Base-by-base conservation (phyloP, 2,888 invertebrate species). In the Pterostichus niger region DNA sequence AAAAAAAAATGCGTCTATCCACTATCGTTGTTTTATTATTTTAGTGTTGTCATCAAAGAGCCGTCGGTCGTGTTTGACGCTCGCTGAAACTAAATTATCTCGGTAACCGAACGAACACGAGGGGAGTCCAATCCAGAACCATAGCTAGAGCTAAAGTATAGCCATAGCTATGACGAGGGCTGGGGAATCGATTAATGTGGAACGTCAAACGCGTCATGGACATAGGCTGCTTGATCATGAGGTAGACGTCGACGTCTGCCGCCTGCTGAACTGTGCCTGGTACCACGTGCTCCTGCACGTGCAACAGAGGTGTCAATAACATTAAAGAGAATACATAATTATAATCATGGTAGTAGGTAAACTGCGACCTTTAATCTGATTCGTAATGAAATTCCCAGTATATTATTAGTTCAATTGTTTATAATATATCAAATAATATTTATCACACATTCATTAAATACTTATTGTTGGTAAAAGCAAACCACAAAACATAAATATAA, bases 41-140 rank as follows among this genome's bases (percentile, higher is more conserved):
- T 77, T 59, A 77, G 59, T 59, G 77, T 44, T 73, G 33, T 31
- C 77, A 77, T 77, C 77, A 77, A 77, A 77, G 77, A 59, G 56
- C 77, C 24, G 77, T 44, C 54, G 59, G 59, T 77, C 33, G 33
- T 13, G 33, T 40, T 68, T 40, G 35, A 33, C 59, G 13, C 64
- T 40, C 40, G 54, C 35, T 24, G 52, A 59, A 46, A 77, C 77
- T 77, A 77, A 77, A 77, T 77, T 77, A 77, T 77, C 56, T 56
- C 59, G 17, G 56, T 77, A 59, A 77, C 13, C 49, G n/a, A 49
- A 49, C 49, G 49, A 49, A 49, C 49, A 49, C 49, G 49, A 13
- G 13, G 49, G 49, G 49, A n/a, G n/a, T 49, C 13, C 49, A 10
- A 49, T 4, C 49, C 49, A 49, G 49, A 49, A 46, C 46, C 46